phyloP scores from a whole-genome alignment of 2,888 invertebrate genomes.

The Caenorhabditis sp. region DNA sequence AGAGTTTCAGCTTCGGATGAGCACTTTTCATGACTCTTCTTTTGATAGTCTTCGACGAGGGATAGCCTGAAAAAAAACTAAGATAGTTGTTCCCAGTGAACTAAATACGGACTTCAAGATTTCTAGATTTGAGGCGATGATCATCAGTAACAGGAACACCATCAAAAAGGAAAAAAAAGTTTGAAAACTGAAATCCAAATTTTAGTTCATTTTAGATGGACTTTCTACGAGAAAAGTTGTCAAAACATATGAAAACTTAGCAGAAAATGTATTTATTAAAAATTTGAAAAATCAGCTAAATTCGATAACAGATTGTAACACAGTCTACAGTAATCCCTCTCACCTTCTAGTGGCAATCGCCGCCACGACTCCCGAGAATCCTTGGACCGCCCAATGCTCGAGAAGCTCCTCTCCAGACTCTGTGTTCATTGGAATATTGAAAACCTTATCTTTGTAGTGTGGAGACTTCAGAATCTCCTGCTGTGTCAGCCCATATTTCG shows the following conservation, averaged over 20 bases:
- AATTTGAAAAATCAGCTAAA: too few relatives aligned
- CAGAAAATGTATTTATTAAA: too few relatives aligned
- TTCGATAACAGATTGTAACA: background rate
- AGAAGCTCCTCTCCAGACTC: slow-evolving; percentile 64
- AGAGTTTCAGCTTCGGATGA: slow-evolving; percentile 66
- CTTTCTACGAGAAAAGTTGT: too few relatives aligned
- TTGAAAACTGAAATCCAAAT: too few relatives aligned
- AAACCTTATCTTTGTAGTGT: slow-evolving; percentile 58
- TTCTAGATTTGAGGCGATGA: too few relatives aligned
- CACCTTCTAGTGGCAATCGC: slow-evolving; percentile 65
- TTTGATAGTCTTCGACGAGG: slow-evolving; percentile 52
- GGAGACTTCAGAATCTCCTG: slow-evolving; percentile 56
- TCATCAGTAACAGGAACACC: too few relatives aligned
- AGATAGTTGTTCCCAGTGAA: too few relatives aligned
- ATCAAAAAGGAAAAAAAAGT: too few relatives aligned
- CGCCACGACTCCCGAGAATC: slow-evolving; percentile 65
- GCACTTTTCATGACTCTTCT: slow-evolving; percentile 62
- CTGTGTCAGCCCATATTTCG: slow-evolving; percentile 44
- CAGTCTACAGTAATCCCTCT: slow-evolving; percentile 3
- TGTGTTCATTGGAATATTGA: slow-evolving; percentile 58
- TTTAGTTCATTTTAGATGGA: too few relatives aligned
- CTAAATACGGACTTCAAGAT: too few relatives aligned
- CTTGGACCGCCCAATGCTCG: slow-evolving; percentile 68
- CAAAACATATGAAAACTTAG: too few relatives aligned
- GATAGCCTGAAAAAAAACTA: slow-evolving; percentile 47